phyloP scores from a whole-genome alignment of 2,888 invertebrate species.

The Phengaris arion region DNA sequence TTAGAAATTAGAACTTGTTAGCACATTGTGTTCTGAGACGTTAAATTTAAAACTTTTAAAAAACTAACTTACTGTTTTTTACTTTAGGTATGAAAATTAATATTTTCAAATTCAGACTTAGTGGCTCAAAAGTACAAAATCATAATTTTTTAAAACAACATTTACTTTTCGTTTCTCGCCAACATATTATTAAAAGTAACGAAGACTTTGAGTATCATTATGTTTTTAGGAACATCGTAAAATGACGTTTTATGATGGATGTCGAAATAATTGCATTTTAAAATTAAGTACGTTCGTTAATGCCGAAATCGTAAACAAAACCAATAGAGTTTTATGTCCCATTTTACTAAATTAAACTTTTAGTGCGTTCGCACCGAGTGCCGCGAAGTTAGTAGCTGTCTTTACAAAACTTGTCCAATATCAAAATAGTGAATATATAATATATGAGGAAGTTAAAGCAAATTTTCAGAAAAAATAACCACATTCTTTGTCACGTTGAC shows the following conservation, averaged over 20 bases:
- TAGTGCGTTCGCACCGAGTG: slow-evolving; percentile 38
- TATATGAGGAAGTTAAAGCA: no score
- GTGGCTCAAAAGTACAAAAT: neutral
- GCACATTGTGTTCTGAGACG: no score
- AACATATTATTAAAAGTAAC: neutral
- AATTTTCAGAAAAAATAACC: no score
- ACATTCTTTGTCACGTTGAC: no score
- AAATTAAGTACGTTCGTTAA: slow-evolving; percentile 54
- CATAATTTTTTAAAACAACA: neutral
- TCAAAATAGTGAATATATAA: neutral
- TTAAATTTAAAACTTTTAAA: no score
- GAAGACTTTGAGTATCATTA: neutral
- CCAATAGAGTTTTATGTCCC: slow-evolving; percentile 72
- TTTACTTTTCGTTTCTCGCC: neutral
- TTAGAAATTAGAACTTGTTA: no score
- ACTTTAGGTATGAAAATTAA: no score
- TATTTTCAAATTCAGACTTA: neutral
- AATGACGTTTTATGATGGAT: slow-evolving; percentile 2
- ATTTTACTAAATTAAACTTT: slow-evolving; percentile 74
- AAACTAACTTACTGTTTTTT: no score
- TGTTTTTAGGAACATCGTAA: slow-evolving; percentile 4
- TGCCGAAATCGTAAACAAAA: slow-evolving; percentile 67
- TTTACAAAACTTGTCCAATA: neutral
- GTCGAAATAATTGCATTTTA: slow-evolving; percentile 43
- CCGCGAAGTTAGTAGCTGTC: neutral